Evolutionary conservation across 2,113 vertebrate genomes (phyloP).

Genomic region (Zosterops lateralis): DNA sequence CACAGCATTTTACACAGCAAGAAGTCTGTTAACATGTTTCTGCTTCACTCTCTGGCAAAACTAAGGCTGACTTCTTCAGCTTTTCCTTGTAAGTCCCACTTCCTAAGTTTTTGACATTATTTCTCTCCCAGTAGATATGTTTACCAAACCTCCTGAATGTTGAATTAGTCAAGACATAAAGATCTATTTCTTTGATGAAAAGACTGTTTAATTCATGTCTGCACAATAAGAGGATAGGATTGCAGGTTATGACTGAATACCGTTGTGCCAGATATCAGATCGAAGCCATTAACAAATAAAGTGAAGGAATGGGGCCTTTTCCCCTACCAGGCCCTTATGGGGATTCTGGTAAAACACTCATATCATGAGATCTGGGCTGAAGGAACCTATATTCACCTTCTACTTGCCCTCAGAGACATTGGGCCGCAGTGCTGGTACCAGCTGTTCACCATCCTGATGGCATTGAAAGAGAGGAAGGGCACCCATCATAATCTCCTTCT

Average conservation of each 20-base stretch:
- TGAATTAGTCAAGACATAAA: not conserved
- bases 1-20: not conserved
- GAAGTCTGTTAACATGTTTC: not conserved
- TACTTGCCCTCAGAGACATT: not conserved
- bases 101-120: not conserved
- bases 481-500: not conserved
- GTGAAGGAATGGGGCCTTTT: not conserved
- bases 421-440: accelerated
- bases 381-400: not conserved
- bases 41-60: not conserved
- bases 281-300: not conserved
- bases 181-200: not conserved
- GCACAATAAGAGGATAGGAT: not conserved
- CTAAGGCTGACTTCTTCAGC: not conserved
- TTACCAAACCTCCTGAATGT: not conserved
- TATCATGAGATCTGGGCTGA: not conserved
- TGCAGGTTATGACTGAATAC: not conserved
- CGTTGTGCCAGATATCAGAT: not conserved
- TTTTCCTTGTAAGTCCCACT: not conserved
- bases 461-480: not conserved
- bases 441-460: not conserved
- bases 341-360: not conserved
- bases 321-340: not conserved
- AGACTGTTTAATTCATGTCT: not conserved
- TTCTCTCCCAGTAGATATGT: not conserved